Evolutionary conservation across 1,140 invertebrate genomes (phyloP), one percentile per base, ranked within the genome.

Genomic region (Magallana angulata): DNA sequence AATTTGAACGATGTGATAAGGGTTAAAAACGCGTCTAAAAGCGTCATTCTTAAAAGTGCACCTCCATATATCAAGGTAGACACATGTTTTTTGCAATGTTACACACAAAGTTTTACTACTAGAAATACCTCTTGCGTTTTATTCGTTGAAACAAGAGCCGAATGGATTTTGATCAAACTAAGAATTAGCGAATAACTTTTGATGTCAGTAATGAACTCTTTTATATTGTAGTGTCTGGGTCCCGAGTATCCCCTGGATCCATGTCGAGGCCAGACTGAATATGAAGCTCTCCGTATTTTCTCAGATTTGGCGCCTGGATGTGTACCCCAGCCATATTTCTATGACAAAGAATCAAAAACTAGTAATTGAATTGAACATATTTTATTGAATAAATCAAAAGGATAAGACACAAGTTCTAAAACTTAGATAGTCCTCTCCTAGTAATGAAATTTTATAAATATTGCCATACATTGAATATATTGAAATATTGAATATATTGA

Each of bases 61-160:
- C 85, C 89, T 12, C 90, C 91, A 8, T 92, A 88, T 87, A 90
- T 92, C 11, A 92, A 92, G 89, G 91, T 91, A 88, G 59, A 64
- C 18, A 64, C 62, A 64, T 64, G 14, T 64, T 2, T 64, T 64
- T 64, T 64, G 62, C 18, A 16, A 1, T 16, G 18, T 64, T 64
- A 18, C 18, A 16, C 14, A 64, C 36, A 48, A 48, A 48, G 36
- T 48, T 24, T 24, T 24, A 24, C 18, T 24, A 48, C 36, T 48
- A 48, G 5, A 24, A 24, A 24, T 24, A 24, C 18, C 36, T 24
- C 24, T 24, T 1, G 24, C 24, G 36, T 1, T 48, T 48, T 48
- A 48, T 48, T 4, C 36, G 36, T 4, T 48, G 2, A 48, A 48
- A 48, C 36, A 2, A 48, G 36, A 1, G 36, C 36, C 36, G 36